These are phyloP conservation scores for Hystrix brachyura DNA, from an alignment of 2,113 vertebrate genomes.

Conservation along the genomic window DNA sequence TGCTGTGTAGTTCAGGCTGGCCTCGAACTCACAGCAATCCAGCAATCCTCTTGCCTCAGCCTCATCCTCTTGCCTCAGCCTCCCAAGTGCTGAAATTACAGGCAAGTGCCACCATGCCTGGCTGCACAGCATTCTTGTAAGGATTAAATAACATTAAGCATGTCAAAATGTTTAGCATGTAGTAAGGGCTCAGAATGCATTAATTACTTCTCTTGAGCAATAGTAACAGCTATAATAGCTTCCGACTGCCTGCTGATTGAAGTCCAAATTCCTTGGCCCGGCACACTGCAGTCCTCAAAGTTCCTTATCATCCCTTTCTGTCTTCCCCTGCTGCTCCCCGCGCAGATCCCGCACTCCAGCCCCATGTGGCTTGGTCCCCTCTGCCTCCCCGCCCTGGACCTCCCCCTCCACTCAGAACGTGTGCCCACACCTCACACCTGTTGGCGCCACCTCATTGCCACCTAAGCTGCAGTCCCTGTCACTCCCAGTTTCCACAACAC, in stretches of 20 bases:
- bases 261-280: not conserved
- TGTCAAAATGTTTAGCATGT: not conserved
- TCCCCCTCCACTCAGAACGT: not conserved
- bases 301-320: not conserved
- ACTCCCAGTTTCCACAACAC: not conserved
- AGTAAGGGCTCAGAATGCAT: conserved; percentile 1
- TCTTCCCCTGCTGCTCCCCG: not conserved
- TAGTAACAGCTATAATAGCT: not conserved
- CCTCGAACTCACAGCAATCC: too few relatives aligned
- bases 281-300: not conserved
- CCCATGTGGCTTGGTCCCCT: not conserved
- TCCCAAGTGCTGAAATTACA: too few relatives aligned
- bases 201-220: conserved; percentile 14
- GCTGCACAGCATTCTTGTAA: not conserved
- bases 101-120: too few relatives aligned
- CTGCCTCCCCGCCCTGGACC: not conserved
- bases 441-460: not conserved
- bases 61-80: too few relatives aligned
- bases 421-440: not conserved
- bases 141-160: not conserved
- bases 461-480: not conserved
- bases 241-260: not conserved
- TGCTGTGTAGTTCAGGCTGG: too few relatives aligned
- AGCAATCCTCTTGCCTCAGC: too few relatives aligned
- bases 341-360: not conserved